Conservation (phyloP, 2,113 vertebrate genomes). For the Passer domesticus region DNA sequence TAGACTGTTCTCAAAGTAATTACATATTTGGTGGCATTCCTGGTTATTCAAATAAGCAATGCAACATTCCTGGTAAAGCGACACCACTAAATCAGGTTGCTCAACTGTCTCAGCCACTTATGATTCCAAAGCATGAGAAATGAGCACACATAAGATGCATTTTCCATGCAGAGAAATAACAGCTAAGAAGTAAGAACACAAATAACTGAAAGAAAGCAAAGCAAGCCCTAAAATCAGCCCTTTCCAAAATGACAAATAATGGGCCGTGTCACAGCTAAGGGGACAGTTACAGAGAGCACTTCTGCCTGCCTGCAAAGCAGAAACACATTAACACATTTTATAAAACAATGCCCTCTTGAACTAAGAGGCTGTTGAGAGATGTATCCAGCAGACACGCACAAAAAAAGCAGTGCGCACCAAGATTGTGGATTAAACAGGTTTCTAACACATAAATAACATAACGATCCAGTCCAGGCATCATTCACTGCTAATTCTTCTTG, state of each 20-base stretch:
- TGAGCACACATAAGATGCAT: background rate
- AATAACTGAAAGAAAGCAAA: background rate
- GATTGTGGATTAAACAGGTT: conserved; percentile 20
- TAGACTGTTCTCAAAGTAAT: background rate
- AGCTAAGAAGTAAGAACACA: conserved; percentile 13
- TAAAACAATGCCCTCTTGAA: conserved; percentile 43
- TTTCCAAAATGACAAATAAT: background rate
- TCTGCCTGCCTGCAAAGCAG: conserved; percentile 4
- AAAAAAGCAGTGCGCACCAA: background rate
- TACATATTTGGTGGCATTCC: background rate
- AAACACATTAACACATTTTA: conserved; percentile 48
- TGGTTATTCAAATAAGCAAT: conserved; percentile 7
- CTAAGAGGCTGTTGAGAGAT: conserved; percentile 35
- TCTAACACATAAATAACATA: background rate
- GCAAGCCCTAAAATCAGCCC: background rate
- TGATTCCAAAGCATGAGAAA: background rate
- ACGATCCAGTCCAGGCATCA: background rate
- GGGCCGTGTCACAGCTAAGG: background rate
- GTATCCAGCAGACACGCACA: background rate
- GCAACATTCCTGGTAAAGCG: background rate
- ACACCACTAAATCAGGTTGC: background rate
- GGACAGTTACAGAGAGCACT: background rate
- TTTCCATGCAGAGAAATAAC: background rate
- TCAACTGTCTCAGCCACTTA: conserved; percentile 4
- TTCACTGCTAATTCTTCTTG: background rate